Conservation (phyloP, 2,113 vertebrate genomes). For the Sylvietta virens region DNA sequence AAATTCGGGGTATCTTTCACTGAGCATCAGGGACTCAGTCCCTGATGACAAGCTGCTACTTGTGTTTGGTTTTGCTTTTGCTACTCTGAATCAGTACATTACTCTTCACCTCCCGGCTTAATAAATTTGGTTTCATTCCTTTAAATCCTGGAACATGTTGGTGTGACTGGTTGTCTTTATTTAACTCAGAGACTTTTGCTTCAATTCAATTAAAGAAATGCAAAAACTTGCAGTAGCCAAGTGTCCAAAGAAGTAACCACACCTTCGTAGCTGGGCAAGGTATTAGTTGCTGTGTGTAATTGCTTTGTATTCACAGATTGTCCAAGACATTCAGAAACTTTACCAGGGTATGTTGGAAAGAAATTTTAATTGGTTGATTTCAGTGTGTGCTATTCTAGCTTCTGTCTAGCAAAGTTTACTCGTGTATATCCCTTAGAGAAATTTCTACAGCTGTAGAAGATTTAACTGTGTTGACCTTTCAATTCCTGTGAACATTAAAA, state of each 20-base stretch:
- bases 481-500: background rate
- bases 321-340: background rate
- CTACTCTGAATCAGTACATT: background rate
- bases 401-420: background rate
- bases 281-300: background rate
- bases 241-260: background rate
- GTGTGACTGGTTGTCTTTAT: background rate
- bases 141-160: background rate
- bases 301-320: background rate
- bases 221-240: background rate
- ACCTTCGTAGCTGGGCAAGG: background rate
- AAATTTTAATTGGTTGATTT: background rate
- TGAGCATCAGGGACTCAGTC: background rate
- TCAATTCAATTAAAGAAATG: background rate
- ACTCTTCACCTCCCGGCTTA: background rate
- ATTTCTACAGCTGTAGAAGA: background rate
- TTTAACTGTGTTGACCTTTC: background rate
- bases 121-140: background rate
- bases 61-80: background rate
- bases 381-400: rapidly evolving
- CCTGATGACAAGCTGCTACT: background rate
- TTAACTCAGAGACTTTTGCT: background rate
- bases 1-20: background rate
- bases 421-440: background rate
- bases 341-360: background rate